phyloP scores from a whole-genome alignment of 2,113 vertebrate species.

The Peromyscus polionotus region DNA sequence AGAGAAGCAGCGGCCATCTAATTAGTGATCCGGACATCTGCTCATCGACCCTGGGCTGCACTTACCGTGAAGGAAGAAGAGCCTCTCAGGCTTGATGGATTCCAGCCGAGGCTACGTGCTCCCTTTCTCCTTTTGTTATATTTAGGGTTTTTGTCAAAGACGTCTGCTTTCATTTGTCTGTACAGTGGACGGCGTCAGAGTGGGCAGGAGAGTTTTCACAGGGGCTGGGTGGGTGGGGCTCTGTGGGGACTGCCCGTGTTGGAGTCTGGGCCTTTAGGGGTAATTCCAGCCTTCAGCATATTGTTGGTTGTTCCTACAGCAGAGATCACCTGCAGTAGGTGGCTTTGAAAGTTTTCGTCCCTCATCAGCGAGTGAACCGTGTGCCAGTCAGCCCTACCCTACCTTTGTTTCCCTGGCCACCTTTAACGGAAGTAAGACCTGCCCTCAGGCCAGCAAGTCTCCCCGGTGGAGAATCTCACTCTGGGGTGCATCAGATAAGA shows the following conservation, averaged over 20 bases:
- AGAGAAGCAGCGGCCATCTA: neutral
- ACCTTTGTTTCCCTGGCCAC: rapidly evolving
- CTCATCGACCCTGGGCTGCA: neutral
- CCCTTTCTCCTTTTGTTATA: neutral
- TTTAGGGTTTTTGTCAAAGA: neutral
- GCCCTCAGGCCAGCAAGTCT: neutral
- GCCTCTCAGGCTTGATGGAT: neutral
- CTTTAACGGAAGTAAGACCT: neutral
- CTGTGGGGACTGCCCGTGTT: rapidly evolving
- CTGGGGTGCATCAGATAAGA: neutral
- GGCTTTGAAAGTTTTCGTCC: neutral
- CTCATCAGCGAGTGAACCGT: neutral
- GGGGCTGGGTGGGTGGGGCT: rapidly evolving
- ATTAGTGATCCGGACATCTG: neutral
- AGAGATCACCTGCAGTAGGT: rapidly evolving
- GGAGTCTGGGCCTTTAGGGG: no score
- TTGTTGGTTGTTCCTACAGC: rapidly evolving
- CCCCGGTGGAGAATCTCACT: rapidly evolving
- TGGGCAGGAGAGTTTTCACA: neutral
- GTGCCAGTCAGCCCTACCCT: neutral
- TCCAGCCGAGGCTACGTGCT: neutral
- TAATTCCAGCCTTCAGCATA: neutral
- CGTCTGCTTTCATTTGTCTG: neutral
- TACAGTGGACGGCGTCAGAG: neutral
- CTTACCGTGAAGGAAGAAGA: neutral